Evolutionary conservation across 2,888 invertebrate species (phyloP), one percentile per base, ranked within the genome.

Genomic region (Drosophila quinaria): DNA sequence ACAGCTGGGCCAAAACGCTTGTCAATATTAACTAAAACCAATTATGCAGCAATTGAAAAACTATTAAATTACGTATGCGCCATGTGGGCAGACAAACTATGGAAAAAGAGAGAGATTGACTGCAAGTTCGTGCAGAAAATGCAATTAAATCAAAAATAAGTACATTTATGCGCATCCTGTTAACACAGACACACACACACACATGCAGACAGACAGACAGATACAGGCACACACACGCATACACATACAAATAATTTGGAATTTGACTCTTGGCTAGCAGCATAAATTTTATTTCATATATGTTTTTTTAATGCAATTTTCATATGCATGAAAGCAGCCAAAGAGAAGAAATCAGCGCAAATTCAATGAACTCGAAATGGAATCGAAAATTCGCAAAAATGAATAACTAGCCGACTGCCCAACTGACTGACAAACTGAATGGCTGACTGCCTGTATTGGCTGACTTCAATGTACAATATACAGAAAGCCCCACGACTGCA

Each of bases 351-450:
- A 87, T 82, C 86, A 70, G 71, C 64, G 75, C 74, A 86, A 87
- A 87, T 89, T 87, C 90, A 89, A 89, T 87, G 90, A 88, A 87
- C 90, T 89, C 90, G 63, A 89, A 89, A 86, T 87, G 78, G 78
- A 85, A 70, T 76, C 73, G 87, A 73, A 73, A 78, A 65, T 59
- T 59, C 50, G 59, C 59, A 52, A 68, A 60, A 61, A 41, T 46
- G 56, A 66, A 49, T 42, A 41, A 44, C 35, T n/a, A 37, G 22
- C 64, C 13, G 11, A 59, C 33, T 19, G 33, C 65, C 15, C 11
- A 50, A 54, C 58, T 19, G 62, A 47, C 52, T 22, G 64, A 42
- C 70, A 33, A 62, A 67, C 47, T 42, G 56, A 67, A 31, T 44
- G 42, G 42, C n/a, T 42, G 37, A 55, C 44, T 47, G 51, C 11